These are phyloP conservation scores for Pelmatolapia mariae DNA, from an alignment of 2,113 vertebrate genomes.

Conservation along the genomic window DNA sequence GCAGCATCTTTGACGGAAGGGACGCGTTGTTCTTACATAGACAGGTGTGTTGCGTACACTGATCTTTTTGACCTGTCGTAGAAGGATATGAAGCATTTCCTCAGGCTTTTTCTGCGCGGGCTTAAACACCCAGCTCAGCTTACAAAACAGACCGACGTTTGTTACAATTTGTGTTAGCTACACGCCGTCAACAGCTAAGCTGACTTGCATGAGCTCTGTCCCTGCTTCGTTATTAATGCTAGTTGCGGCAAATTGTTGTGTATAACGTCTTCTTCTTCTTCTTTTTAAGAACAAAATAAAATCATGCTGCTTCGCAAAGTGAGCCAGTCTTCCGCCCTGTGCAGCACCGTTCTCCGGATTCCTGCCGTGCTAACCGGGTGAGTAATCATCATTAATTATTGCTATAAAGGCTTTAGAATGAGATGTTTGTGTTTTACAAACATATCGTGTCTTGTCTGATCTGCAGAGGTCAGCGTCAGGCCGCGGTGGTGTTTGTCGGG, in stretches of 20 bases:
- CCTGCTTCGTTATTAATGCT: fast-evolving
- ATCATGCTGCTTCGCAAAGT: conserved; percentile 70
- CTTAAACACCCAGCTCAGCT: not conserved
- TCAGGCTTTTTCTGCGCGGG: not conserved
- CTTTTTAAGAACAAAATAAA: not conserved
- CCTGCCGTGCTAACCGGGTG: conserved; percentile 48
- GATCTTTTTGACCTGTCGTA: fast-evolving
- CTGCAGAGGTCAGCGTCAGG: conserved; percentile 45
- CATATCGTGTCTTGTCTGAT: not conserved
- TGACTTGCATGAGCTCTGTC: not conserved
- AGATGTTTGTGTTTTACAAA: not conserved
- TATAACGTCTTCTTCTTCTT: not conserved
- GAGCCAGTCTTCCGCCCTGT: conserved; percentile 53
- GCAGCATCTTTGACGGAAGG: not conserved
- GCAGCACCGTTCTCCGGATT: conserved; percentile 42
- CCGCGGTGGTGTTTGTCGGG: conserved; percentile 10
- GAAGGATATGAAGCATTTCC: not conserved
- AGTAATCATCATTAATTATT: not conserved
- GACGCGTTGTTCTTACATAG: not conserved
- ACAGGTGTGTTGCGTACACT: not conserved
- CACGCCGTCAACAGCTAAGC: not conserved
- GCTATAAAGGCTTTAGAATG: not conserved
- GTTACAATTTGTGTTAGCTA: not conserved
- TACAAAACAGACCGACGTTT: not conserved
- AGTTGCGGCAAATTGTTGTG: fast-evolving